Conservation (phyloP, 2,797 vertebrate genomes). For the Decapterus maruadsi region DNA sequence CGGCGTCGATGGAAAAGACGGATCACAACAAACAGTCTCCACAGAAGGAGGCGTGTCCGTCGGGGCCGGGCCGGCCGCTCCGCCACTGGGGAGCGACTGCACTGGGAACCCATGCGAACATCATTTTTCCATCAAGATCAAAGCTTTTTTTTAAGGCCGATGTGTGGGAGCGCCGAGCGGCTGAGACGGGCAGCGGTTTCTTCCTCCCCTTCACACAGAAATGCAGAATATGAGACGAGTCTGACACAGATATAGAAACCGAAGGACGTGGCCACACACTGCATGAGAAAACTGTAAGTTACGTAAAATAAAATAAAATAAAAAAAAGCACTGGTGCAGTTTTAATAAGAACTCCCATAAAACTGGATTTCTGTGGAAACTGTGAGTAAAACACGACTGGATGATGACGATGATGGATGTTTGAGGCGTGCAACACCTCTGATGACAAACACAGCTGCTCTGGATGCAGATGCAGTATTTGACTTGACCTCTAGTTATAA, state of each 20-base stretch:
- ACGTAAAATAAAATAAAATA: background rate
- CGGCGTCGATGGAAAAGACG: conserved; percentile 32
- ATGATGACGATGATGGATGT: background rate
- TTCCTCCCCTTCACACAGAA: background rate
- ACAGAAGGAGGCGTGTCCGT: conserved; percentile 4
- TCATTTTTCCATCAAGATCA: conserved; percentile 55
- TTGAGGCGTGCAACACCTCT: background rate
- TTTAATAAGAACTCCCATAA: background rate
- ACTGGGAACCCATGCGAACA: conserved; percentile 57
- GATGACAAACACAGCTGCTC: conserved; percentile 1
- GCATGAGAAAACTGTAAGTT: background rate
- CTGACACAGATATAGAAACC: conserved; percentile 1
- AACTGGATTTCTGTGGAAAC: background rate
- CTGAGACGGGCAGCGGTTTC: conserved; percentile 11
- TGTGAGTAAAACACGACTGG: background rate
- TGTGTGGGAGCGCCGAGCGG: conserved; percentile 36
- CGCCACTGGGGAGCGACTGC: conserved; percentile 50
- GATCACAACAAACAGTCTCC: conserved; percentile 34
- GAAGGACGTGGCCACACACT: background rate
- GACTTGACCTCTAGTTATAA: background rate
- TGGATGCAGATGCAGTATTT: background rate
- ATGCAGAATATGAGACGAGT: conserved; percentile 2
- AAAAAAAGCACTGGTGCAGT: background rate
- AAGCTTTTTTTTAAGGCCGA: conserved; percentile 35
- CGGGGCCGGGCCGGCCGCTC: conserved; percentile 47